These are phyloP conservation scores for Coranthus polyacanthus DNA, from an alignment of 2,797 vertebrate genomes.

Conservation along the genomic window DNA sequence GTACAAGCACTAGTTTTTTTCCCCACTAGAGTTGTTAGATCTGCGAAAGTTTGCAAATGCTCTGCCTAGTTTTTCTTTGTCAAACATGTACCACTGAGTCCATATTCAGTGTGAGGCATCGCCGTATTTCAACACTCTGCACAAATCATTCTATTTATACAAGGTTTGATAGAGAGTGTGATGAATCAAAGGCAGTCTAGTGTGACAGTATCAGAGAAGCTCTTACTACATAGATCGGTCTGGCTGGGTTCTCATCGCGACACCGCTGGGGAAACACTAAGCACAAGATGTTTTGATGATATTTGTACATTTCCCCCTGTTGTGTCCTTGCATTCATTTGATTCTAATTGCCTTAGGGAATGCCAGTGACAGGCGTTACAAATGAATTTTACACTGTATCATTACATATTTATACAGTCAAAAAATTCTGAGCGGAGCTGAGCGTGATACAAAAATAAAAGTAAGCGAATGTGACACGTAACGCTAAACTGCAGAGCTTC, in stretches of 20 bases:
- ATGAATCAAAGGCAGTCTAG: constrained; percentile 50
- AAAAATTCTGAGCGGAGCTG: constrained; percentile 25
- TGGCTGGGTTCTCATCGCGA: constrained; percentile 24
- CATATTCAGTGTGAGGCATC: constrained; percentile 27
- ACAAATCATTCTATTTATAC: constrained; percentile 45
- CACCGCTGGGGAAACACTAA: constrained; percentile 36
- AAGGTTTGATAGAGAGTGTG: constrained; percentile 47
- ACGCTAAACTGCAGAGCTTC: constrained; percentile 25
- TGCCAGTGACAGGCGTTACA: constrained; percentile 46
- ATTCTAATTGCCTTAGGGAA: constrained; percentile 39
- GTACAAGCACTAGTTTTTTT: too few relatives aligned
- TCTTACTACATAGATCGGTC: constrained; percentile 8
- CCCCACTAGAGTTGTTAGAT: neutral
- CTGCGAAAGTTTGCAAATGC: constrained; percentile 21
- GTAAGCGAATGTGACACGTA: constrained; percentile 50
- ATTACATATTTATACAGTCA: constrained; percentile 63
- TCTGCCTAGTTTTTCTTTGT: constrained; percentile 24
- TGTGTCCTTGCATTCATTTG: constrained; percentile 53
- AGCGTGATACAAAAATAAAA: constrained; percentile 58
- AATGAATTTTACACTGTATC: constrained; percentile 60
- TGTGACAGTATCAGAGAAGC: constrained; percentile 45
- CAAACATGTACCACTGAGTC: constrained; percentile 18
- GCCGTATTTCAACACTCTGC: constrained; percentile 45
- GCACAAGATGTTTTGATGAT: constrained; percentile 50
- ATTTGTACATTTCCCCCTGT: constrained; percentile 50